These are phyloP conservation scores for Columba janthina DNA, from an alignment of 2,113 vertebrate species.

Conservation along the genomic window DNA sequence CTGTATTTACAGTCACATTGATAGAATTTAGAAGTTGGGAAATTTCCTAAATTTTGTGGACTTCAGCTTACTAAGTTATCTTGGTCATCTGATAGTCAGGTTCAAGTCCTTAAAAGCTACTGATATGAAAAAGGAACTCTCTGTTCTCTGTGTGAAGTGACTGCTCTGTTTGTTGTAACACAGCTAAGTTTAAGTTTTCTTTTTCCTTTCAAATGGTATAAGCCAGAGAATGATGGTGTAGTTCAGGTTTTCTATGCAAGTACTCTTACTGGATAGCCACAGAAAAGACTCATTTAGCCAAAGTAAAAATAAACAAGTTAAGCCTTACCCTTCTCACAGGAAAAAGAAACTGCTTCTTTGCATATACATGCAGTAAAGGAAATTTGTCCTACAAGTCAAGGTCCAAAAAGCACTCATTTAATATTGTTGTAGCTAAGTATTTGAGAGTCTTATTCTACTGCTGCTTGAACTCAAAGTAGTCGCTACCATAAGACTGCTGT, in stretches of 20 bases:
- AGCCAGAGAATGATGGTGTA: background rate
- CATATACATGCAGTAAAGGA: background rate
- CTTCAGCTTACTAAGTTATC: background rate
- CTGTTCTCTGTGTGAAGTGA: background rate
- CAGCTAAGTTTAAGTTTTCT: background rate
- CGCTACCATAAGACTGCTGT: background rate
- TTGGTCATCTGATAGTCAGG: background rate
- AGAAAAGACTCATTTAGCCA: background rate
- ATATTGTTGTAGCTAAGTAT: background rate
- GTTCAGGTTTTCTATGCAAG: background rate
- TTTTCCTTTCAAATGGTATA: background rate
- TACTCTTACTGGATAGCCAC: background rate
- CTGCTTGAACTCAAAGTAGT: background rate
- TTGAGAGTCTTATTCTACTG: background rate
- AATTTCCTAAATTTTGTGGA: background rate
- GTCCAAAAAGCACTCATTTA: background rate
- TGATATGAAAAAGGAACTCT: background rate
- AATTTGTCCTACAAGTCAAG: background rate
- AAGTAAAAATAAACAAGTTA: background rate
- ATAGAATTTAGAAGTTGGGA: background rate
- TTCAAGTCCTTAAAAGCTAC: background rate
- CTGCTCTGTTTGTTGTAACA: background rate
- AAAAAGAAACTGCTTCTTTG: background rate
- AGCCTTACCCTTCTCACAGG: background rate
- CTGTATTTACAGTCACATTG: background rate